Base-by-base conservation (phyloP, 2,113 vertebrate genomes). In the Hypomesus transpacificus region DNA sequence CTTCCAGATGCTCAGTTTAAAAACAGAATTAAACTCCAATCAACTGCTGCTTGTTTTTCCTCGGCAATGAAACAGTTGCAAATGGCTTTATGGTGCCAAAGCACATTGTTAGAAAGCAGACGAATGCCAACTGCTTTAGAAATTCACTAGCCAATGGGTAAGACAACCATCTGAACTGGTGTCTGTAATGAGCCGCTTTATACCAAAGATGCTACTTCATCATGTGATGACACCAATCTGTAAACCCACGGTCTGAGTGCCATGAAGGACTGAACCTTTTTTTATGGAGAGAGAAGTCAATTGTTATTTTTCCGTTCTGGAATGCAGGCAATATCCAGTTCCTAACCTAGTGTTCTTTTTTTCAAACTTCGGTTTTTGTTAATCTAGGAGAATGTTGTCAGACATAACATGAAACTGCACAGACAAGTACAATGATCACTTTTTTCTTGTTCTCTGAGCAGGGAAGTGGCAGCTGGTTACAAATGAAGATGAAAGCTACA, bases 111-210 rank as follows among this genome's bases (percentile, higher is more conserved):
- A 76, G 80, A 84, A 72, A 78, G 75, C 70, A 81, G 85, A 83
- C 74, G 70, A 80, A 87, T 84, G 85, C 85, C 88, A 91, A 89
- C 81, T 80, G 88, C 77, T 88, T 86, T 74, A 75, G 78, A 89
- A 88, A 84, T 84, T 82, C 82, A 75, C 77, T 75, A 73, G 74
- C 20, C 79, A 77, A 78, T 68, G 66, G 51, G 68, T 39, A 71
- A 81, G 68, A 79, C 81, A 86, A 87, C 87, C 84, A 88, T 89
- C 83, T 86, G 76, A 89, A 77, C 80, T 78, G 0, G 52, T 67
- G 70, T 79, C 70, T 85, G 73, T 66, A 73, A 74, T 78, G 53
- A 76, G 75, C 64, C 60, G 70, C 68, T 75, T 82, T 84, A 75
- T 83, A 77, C 84, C 77, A 71, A 75, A 75, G 68, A 81, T n/a